Evolutionary conservation across 2,888 invertebrate species (phyloP).

Genomic region (Drosophila trichaetosa): DNA sequence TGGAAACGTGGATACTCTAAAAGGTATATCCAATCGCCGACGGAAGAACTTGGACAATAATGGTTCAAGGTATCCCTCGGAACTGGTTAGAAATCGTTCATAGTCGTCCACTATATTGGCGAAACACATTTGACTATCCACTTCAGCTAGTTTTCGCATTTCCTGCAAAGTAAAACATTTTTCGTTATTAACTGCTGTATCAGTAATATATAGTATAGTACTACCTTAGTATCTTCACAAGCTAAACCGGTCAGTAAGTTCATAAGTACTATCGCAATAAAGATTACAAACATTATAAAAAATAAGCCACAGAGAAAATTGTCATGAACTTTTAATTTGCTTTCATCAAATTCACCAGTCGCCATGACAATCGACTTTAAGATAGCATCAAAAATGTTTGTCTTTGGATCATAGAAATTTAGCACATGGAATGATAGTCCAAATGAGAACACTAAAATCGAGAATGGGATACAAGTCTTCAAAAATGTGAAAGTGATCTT

Average conservation of each 20-base stretch:
- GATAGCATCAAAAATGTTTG: neutral
- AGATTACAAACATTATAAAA: constrained; percentile 23
- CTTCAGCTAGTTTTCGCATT: constrained; percentile 25
- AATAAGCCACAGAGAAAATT: neutral
- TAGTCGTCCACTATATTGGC: constrained; percentile 14
- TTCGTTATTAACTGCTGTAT: neutral
- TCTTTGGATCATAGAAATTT: neutral
- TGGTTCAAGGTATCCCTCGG: neutral
- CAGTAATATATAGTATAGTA: neutral
- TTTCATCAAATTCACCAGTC: constrained; percentile 44
- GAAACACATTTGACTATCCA: constrained; percentile 12
- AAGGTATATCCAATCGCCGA: neutral
- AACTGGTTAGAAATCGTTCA: constrained; percentile 1
- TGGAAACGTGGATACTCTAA: neutral
- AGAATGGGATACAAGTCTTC: constrained; percentile 21
- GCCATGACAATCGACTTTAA: constrained; percentile 26
- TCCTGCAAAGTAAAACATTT: constrained; percentile 19
- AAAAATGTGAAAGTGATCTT: constrained; percentile 19
- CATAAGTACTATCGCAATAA: constrained; percentile 35
- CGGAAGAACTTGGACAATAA: neutral
- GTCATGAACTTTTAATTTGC: neutral
- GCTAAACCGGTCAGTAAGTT: constrained; percentile 38
- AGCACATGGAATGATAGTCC: constrained; percentile 28
- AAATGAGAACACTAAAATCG: constrained; percentile 13
- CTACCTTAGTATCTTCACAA: constrained; percentile 41